Evolutionary conservation across 2,113 vertebrate species (phyloP).

Genomic region (Bufo gargarizans): DNA sequence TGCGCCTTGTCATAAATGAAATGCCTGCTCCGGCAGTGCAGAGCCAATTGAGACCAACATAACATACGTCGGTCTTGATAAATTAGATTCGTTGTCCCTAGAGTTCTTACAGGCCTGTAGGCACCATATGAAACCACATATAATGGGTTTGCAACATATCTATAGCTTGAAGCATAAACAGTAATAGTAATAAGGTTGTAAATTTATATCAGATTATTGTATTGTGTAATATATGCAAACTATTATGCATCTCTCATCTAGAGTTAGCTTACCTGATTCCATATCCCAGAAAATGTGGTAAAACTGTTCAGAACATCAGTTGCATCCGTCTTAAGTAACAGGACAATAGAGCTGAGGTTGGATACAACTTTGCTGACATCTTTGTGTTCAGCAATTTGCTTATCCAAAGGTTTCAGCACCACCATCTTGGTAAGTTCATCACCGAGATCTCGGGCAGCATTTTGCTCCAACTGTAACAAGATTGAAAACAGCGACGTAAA

Average conservation of each 20-base stretch:
- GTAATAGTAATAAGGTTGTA: too few species aligned
- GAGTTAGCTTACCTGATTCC: conserved; percentile 75
- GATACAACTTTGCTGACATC: conserved; percentile 77
- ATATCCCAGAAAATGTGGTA: conserved; percentile 75
- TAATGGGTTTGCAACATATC: too few species aligned
- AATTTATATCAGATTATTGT: too few species aligned
- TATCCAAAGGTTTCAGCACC: conserved; percentile 73
- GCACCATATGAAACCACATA: too few species aligned
- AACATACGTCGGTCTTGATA: too few species aligned
- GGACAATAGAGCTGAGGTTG: conserved; percentile 74
- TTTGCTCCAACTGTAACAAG: conserved; percentile 74
- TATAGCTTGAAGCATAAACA: too few species aligned
- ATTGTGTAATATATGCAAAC: too few species aligned
- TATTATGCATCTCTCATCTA: background rate
- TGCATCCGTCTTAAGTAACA: conserved; percentile 71
- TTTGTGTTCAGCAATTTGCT: conserved; percentile 79
- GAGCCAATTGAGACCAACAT: too few species aligned
- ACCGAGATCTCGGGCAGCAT: conserved; percentile 66
- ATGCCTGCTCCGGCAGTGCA: too few species aligned
- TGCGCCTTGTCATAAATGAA: too few species aligned
- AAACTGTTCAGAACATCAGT: conserved; percentile 71
- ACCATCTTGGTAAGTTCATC: conserved; percentile 74
- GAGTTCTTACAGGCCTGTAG: too few species aligned
- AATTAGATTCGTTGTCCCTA: too few species aligned
- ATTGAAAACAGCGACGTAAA: background rate